Evolutionary conservation across 2,888 invertebrate species (phyloP).

Genomic region (Leptopilina drosophilae): DNA sequence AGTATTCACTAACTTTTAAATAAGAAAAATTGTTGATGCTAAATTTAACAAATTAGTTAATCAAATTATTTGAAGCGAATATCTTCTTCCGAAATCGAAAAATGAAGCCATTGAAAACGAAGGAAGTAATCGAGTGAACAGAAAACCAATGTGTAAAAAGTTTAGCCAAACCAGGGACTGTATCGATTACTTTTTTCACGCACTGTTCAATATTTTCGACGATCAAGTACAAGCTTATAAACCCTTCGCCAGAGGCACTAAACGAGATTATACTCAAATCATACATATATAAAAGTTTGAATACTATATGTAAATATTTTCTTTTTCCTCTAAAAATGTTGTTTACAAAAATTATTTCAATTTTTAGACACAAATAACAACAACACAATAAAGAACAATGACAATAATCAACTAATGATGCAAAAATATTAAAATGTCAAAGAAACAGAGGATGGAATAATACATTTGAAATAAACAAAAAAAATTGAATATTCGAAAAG

Average conservation of each 20-base stretch:
- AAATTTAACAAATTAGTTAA: too few species aligned
- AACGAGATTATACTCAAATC: background rate
- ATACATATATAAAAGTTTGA: background rate
- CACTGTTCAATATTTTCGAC: background rate
- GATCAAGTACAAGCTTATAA: background rate
- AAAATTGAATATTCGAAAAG: too few species aligned
- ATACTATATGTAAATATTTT: background rate
- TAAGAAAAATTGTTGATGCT: too few species aligned
- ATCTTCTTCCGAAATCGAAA: background rate
- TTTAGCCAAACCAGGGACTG: background rate
- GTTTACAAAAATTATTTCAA: too few species aligned
- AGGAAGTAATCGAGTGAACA: conserved; percentile 23
- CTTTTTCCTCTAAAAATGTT: too few species aligned
- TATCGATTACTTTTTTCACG: conserved; percentile 21
- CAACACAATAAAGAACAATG: too few species aligned
- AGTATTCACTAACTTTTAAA: too few species aligned
- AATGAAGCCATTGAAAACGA: conserved; percentile 6
- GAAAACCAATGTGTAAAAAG: conserved; percentile 11
- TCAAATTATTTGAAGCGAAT: background rate
- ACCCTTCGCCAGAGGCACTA: background rate
- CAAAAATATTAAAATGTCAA: too few species aligned
- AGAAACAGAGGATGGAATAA: too few species aligned
- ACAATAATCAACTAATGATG: too few species aligned
- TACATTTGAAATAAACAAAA: too few species aligned
- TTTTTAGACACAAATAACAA: too few species aligned